Conservation (phyloP, 2,888 invertebrate genomes). For the Ormyrus nitidulus region DNA sequence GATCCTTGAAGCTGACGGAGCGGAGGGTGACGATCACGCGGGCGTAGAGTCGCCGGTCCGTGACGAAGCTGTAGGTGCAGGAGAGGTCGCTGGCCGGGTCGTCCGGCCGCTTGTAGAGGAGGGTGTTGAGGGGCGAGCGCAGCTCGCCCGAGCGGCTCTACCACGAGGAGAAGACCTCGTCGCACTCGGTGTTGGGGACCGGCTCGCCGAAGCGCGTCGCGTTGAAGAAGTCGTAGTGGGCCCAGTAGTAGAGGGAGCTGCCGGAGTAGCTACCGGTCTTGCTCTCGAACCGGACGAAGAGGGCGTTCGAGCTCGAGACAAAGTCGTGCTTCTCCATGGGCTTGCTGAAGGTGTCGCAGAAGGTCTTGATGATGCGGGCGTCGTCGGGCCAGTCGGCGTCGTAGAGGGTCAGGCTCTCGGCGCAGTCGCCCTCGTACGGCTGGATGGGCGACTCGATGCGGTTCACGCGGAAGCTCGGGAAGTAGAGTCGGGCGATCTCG, state of each 20-base stretch:
- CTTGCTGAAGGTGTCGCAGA: slow-evolving; percentile 94
- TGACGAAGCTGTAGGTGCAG: slow-evolving; percentile 89
- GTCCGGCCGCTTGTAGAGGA: slow-evolving; percentile 89
- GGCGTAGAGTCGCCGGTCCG: slow-evolving; percentile 88
- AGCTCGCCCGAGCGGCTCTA: slow-evolving; percentile 85
- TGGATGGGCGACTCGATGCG: slow-evolving; percentile 92
- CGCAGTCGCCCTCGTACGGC: slow-evolving; percentile 91
- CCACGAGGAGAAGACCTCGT: slow-evolving; percentile 92
- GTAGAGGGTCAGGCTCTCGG: slow-evolving; percentile 92
- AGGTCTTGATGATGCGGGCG: slow-evolving; percentile 93
- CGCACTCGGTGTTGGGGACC: slow-evolving; percentile 88
- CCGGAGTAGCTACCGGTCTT: slow-evolving; percentile 95
- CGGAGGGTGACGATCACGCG: slow-evolving; percentile 87
- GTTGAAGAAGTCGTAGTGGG: slow-evolving; percentile 95
- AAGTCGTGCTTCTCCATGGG: slow-evolving; percentile 96
- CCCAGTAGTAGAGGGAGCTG: slow-evolving; percentile 95
- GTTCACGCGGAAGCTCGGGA: slow-evolving; percentile 93
- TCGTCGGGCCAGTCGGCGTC: slow-evolving; percentile 93
- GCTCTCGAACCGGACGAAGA: slow-evolving; percentile 93
- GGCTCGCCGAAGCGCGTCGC: slow-evolving; percentile 91
- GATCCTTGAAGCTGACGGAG: slow-evolving; percentile 86
- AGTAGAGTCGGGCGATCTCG: slow-evolving; percentile 92
- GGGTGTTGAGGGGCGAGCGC: slow-evolving; percentile 89
- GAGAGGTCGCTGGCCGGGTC: slow-evolving; percentile 85
- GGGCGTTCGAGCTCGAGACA: slow-evolving; percentile 90